Percentiles rank a stretch among this genome's conserved stretches.
Conservation (phyloP, 2,113 vertebrate species). For the Limnothrissa miodon region DNA sequence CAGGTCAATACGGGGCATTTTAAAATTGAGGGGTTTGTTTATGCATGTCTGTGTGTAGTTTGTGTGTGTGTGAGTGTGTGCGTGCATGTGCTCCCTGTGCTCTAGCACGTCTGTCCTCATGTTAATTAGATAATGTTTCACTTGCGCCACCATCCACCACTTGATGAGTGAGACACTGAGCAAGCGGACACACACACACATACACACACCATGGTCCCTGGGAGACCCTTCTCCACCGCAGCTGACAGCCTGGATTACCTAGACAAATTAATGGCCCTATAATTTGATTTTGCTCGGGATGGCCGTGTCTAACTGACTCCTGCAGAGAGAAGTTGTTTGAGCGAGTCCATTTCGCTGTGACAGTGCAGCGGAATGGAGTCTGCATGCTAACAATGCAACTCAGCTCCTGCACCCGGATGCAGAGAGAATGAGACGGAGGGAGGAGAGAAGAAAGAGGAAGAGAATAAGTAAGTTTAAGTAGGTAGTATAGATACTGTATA, state of each 20-base stretch:
- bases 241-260: conserved; percentile 76
- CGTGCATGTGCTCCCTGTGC: neutral
- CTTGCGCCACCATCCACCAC: conserved; percentile 66
- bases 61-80: neutral
- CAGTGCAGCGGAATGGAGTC: conserved; percentile 65
- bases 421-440: neutral
- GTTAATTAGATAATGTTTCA: conserved; percentile 70
- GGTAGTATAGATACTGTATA: too few species aligned
- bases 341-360: conserved; percentile 56
- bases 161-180: conserved; percentile 56
- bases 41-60: neutral
- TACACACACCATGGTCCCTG: conserved; percentile 53
- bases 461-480: too few species aligned
- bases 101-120: conserved; percentile 24
- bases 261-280: conserved; percentile 79
- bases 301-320: conserved; percentile 68
- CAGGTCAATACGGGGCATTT: neutral
- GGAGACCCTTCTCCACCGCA: conserved; percentile 70
- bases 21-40: neutral
- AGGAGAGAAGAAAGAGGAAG: neutral
- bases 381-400: conserved; percentile 64
- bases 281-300: conserved; percentile 76
- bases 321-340: conserved; percentile 57
- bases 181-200: too few species aligned
- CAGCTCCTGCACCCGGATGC: neutral